Evolutionary conservation across 2,888 invertebrate genomes (phyloP).

Genomic region (Corythucha ciliata): DNA sequence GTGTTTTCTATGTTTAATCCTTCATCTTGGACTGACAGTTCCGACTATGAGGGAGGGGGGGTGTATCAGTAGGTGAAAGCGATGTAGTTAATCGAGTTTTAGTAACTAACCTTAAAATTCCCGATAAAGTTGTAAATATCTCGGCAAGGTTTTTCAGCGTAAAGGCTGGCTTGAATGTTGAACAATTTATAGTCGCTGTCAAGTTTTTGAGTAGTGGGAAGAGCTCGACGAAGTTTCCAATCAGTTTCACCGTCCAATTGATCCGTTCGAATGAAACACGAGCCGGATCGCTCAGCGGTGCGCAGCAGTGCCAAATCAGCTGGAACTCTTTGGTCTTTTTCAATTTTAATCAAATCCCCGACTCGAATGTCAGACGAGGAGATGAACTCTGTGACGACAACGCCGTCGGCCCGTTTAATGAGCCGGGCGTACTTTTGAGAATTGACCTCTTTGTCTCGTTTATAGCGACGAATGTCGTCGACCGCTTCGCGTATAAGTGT

Average conservation of each 20-base stretch:
- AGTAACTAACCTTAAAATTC: too few relatives aligned
- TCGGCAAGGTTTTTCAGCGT: conserved; percentile 82
- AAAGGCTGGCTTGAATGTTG: conserved; percentile 71
- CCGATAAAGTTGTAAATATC: conserved; percentile 97
- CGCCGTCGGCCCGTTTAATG: conserved; percentile 47
- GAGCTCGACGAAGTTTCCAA: conserved; percentile 79
- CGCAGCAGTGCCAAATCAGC: conserved; percentile 90
- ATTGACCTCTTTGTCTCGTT: conserved; percentile 94
- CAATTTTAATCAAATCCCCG: conserved; percentile 64
- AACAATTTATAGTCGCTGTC: conserved; percentile 69
- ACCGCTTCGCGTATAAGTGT: conserved; percentile 94
- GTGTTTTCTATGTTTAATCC: conserved; percentile 93
- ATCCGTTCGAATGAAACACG: conserved; percentile 95
- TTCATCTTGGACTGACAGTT: conserved; percentile 55
- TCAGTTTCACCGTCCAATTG: conserved; percentile 93
- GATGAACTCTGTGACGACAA: conserved; percentile 57
- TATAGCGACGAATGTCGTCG: conserved; percentile 86
- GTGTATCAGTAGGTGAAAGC: too few relatives aligned
- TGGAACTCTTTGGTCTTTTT: conserved; percentile 95
- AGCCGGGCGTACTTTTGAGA: conserved; percentile 83
- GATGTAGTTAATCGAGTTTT: too few relatives aligned
- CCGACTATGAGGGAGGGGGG: conserved; percentile 55
- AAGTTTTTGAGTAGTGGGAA: conserved; percentile 83
- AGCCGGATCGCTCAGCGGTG: conserved; percentile 86
- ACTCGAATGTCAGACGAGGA: conserved; percentile 78